Evolutionary conservation across 2,113 vertebrate species (phyloP).

Genomic region (Mustela nigripes): DNA sequence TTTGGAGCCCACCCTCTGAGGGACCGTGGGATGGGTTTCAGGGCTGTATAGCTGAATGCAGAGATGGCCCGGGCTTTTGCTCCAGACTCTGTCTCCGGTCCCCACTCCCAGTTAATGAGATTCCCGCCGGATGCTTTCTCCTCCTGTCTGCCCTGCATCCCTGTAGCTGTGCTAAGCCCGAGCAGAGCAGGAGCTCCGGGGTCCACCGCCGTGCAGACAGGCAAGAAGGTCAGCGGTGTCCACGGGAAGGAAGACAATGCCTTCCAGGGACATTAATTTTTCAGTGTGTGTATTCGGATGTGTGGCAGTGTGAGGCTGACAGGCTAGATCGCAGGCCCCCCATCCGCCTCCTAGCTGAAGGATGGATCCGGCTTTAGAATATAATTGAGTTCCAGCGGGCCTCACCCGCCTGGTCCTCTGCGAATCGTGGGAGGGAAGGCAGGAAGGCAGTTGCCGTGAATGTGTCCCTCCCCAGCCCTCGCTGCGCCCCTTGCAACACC

Average conservation of each 20-base stretch:
- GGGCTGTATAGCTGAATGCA: not conserved
- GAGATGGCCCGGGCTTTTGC: not conserved
- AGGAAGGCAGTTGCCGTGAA: rapidly evolving
- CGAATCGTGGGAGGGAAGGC: not conserved
- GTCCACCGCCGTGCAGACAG: not conserved
- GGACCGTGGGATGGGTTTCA: rapidly evolving
- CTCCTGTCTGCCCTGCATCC: not conserved
- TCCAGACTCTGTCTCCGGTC: not conserved
- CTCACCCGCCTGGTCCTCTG: not conserved
- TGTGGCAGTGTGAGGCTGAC: conserved; percentile 32
- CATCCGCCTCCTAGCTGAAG: conserved; percentile 8
- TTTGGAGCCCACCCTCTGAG: not conserved
- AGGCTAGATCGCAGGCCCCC: not conserved
- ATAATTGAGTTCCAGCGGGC: not conserved
- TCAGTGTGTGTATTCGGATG: conserved; percentile 61
- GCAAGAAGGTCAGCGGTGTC: conserved; percentile 55
- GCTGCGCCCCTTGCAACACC: not conserved
- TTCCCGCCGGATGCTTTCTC: not conserved
- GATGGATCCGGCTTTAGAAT: conserved; percentile 47
- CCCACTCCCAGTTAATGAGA: not conserved
- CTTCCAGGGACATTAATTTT: conserved; percentile 73
- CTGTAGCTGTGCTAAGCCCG: not conserved
- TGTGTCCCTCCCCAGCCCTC: too few relatives aligned
- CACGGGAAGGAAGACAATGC: not conserved
- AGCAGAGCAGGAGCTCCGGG: not conserved